Conservation (phyloP, 2,113 vertebrate genomes). For the Ellobius talpinus region DNA sequence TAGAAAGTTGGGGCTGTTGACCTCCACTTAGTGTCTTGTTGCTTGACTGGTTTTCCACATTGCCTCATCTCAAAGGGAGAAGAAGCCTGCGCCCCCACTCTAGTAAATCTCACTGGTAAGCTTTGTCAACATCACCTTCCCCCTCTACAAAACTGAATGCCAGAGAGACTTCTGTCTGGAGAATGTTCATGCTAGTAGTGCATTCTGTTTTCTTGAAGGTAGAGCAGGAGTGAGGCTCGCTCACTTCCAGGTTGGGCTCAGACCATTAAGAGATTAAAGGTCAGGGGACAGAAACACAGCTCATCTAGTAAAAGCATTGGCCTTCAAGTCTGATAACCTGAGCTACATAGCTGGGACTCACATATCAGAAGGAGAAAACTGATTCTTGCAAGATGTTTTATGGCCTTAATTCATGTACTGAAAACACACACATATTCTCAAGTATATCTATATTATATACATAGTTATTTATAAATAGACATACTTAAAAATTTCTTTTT, state of each 20-base stretch:
- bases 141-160: accelerated
- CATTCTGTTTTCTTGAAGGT: neutral
- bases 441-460: neutral
- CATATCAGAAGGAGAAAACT: neutral
- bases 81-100: neutral
- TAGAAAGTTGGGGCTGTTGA: neutral
- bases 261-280: neutral
- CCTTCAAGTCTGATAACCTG: neutral
- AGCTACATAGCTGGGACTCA: neutral
- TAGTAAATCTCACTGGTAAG: neutral
- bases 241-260: neutral
- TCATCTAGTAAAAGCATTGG: too few relatives aligned
- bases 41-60: neutral
- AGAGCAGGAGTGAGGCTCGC: neutral
- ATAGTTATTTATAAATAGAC: too few relatives aligned
- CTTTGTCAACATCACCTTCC: neutral
- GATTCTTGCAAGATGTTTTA: neutral
- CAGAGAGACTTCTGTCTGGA: neutral
- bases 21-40: neutral
- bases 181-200: neutral
- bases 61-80: accelerated
- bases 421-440: neutral
- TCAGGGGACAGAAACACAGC: neutral
- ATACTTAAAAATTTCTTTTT: too few relatives aligned
- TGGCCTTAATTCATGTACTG: neutral